A percentile compares a stretch with the other conserved stretches of the same genome.
Conservation (phyloP, 2,797 vertebrate species). For the Poeciliopsis presidionis region DNA sequence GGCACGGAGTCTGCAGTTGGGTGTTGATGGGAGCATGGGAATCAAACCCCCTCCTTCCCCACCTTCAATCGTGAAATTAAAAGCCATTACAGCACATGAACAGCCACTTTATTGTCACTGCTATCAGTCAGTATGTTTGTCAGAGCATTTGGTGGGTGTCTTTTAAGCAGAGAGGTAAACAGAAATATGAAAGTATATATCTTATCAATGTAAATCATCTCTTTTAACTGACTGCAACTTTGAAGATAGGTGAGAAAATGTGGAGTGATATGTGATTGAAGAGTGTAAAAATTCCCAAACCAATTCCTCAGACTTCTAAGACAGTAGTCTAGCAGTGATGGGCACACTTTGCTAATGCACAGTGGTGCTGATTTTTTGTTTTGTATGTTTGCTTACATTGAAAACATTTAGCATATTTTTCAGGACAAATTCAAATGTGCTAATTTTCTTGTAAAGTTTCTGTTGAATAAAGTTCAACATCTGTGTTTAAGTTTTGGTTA, state of each 20-base stretch:
- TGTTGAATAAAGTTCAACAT: background rate
- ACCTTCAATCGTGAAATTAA: conserved; percentile 41
- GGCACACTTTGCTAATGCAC: too few species aligned
- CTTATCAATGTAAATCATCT: background rate
- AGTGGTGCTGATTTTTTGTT: background rate
- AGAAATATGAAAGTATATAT: conserved; percentile 1
- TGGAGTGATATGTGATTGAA: background rate
- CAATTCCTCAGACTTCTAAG: conserved; percentile 6
- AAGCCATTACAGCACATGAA: conserved; percentile 51
- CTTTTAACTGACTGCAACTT: background rate
- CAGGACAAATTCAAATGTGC: background rate
- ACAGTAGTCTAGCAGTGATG: background rate
- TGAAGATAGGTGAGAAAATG: background rate
- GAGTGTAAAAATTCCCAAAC: background rate
- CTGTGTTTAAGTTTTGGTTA: background rate
- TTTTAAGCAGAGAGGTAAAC: conserved; percentile 28
- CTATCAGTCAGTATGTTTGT: conserved; percentile 66
- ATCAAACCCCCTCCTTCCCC: conserved; percentile 65
- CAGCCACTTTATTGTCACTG: conserved; percentile 41
- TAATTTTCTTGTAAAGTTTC: background rate
- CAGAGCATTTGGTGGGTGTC: conserved; percentile 45
- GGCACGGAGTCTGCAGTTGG: conserved; percentile 77
- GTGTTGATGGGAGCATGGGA: conserved; percentile 85
- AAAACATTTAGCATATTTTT: background rate
- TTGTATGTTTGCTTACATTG: background rate